Evolutionary conservation across 2,113 vertebrate genomes (phyloP).

Genomic region (Copsychus sechellarum): DNA sequence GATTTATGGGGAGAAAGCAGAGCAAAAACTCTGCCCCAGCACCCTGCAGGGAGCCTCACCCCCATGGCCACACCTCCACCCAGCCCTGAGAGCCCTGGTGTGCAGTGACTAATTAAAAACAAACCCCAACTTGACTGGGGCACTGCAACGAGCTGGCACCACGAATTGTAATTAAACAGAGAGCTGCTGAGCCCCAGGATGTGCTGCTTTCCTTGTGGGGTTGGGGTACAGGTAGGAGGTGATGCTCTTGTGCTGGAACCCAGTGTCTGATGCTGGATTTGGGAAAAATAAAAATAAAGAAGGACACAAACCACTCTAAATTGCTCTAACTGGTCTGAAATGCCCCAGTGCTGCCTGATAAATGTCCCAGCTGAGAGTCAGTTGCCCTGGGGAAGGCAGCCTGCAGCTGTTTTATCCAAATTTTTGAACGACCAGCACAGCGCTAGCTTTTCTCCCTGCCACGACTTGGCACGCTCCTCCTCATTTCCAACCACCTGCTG

Average conservation of each 20-base stretch:
- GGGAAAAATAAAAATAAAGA: background rate
- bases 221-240: background rate
- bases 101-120: constrained; percentile 30
- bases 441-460: background rate
- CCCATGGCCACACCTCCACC: background rate
- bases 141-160: background rate
- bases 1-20: background rate
- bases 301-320: background rate
- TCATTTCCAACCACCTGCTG: constrained; percentile 37
- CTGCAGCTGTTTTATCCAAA: background rate
- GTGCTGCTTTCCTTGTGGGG: background rate
- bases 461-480: background rate
- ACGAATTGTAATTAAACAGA: background rate
- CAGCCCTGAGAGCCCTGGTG: background rate
- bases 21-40: background rate
- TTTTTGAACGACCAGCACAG: background rate
- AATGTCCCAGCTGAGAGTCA: background rate
- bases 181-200: background rate
- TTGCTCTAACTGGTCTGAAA: background rate
- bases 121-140: constrained; percentile 41
- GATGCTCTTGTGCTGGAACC: background rate
- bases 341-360: background rate
- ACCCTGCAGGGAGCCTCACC: constrained; percentile 1
- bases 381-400: background rate
- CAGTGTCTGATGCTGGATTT: background rate